Percentiles rank a stretch among this genome's conserved stretches.
Evolutionary conservation across 2,888 invertebrate genomes (phyloP).

Genomic region (Spisula solida): DNA sequence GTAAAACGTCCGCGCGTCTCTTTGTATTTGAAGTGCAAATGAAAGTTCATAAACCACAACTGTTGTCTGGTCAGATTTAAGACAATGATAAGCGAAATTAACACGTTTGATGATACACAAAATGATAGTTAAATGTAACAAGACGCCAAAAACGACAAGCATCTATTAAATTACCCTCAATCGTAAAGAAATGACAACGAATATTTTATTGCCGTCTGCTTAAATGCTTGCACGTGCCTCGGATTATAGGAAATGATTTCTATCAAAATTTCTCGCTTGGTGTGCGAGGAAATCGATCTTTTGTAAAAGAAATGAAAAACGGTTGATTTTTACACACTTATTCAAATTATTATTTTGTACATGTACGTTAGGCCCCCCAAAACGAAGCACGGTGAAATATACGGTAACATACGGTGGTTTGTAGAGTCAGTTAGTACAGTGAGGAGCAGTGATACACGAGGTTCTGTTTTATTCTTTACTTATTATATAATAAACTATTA

Average conservation of each 20-base stretch:
- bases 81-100: conserved; percentile 49
- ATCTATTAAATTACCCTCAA: conserved; percentile 52
- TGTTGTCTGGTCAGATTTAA: conserved; percentile 42
- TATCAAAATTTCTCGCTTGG: background rate
- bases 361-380: background rate
- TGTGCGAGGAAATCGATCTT: background rate
- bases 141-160: conserved; percentile 34
- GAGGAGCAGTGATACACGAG: too few species aligned
- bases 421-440: too few species aligned
- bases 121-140: conserved; percentile 36
- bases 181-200: conserved; percentile 42
- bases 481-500: too few species aligned
- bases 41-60: background rate
- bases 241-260: conserved; percentile 48
- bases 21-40: background rate
- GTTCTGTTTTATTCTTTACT: too few species aligned
- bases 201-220: conserved; percentile 63
- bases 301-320: background rate
- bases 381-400: too few species aligned
- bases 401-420: too few species aligned
- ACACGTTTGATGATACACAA: background rate
- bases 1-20: background rate
- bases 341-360: background rate
- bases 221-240: conserved; percentile 65
- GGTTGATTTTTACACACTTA: background rate